Evolutionary conservation across 2,888 invertebrate species (phyloP), one percentile per base, ranked within the genome.

Genomic region (Leptinotarsa tumamoca): DNA sequence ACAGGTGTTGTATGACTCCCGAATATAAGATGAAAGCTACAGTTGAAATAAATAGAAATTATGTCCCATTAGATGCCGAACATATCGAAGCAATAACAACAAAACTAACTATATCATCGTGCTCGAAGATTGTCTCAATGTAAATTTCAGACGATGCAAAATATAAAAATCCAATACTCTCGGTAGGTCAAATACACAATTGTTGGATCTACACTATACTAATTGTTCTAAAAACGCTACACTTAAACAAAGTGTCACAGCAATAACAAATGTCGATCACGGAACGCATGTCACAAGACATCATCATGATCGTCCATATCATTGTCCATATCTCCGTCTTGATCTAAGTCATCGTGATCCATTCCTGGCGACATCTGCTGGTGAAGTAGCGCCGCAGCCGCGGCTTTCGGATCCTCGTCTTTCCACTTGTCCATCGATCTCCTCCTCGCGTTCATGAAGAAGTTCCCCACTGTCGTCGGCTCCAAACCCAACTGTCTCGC

Each of bases 371-470:
- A 89, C 85, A 88, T 89, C 79, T 89, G 88, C 78, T 88, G 88
- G 79, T 89, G 89, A 50, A 88, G 83, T 52, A 88, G 82, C 70
- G 84, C 83, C 72, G 85, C 85, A 77, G 89, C 85, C 68, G 89
- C 87, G 79, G 90, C 88, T 82, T 93, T 93, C 71, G 94, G 94
- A 83, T 95, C 96, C 85, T 98, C 97, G 87, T 98, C 98, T 88
- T 96, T 95, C 98, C 98, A 99, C 87, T 98, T 99, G 90, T 99
- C 99, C 96, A 96, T 96, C 4, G 96, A 96, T 81, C 99, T 93
- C 80, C 99, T 93, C 83, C 99, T 92, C n/a, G 99, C 99, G 89
- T 99, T 99, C 99, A 99, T 99, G 91, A 99, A 99, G 92, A 99
- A 99, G 89, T 99, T 99, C 69, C 99, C 98, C 76, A 99, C 98